Evolutionary conservation across 2,888 invertebrate genomes (phyloP).

Genomic region (Meteorus cinctellus): DNA sequence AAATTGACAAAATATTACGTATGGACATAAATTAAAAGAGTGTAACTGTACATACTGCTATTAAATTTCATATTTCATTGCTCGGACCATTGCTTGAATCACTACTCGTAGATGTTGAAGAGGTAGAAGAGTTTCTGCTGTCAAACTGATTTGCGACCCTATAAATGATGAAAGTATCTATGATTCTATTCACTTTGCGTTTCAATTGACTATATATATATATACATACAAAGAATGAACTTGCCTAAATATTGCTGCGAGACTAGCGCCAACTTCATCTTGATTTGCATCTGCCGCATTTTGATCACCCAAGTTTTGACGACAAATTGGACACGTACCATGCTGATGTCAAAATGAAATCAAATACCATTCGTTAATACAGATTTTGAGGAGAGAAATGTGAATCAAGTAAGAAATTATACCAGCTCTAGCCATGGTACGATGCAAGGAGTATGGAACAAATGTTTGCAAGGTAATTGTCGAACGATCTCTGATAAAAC

Average conservation of each 20-base stretch:
- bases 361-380: slow-evolving; percentile 12
- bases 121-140: slow-evolving; percentile 61
- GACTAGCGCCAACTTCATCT: slow-evolving; percentile 68
- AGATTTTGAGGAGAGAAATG: not conserved
- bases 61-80: slow-evolving; percentile 61
- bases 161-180: slow-evolving; percentile 32
- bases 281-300: slow-evolving; percentile 70
- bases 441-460: slow-evolving; percentile 95
- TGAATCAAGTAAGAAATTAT: slow-evolving; percentile 45
- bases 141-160: slow-evolving; percentile 67
- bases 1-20: slow-evolving; percentile 53
- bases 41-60: slow-evolving; percentile 57
- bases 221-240: not conserved
- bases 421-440: slow-evolving; percentile 94
- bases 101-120: slow-evolving; percentile 58
- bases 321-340: slow-evolving; percentile 96
- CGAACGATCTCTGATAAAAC: slow-evolving; percentile 83
- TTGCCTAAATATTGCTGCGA: slow-evolving; percentile 70
- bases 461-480: slow-evolving; percentile 88
- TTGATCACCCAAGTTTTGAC: slow-evolving; percentile 81
- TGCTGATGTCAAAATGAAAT: slow-evolving; percentile 76
- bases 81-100: slow-evolving; percentile 59
- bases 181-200: slow-evolving; percentile 20
- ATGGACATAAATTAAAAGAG: slow-evolving; percentile 59
- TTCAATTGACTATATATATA: not conserved